Evolutionary conservation across 2,797 vertebrate genomes (phyloP), one percentile per base, ranked within the genome.

Genomic region (Epinephelus awoara): DNA sequence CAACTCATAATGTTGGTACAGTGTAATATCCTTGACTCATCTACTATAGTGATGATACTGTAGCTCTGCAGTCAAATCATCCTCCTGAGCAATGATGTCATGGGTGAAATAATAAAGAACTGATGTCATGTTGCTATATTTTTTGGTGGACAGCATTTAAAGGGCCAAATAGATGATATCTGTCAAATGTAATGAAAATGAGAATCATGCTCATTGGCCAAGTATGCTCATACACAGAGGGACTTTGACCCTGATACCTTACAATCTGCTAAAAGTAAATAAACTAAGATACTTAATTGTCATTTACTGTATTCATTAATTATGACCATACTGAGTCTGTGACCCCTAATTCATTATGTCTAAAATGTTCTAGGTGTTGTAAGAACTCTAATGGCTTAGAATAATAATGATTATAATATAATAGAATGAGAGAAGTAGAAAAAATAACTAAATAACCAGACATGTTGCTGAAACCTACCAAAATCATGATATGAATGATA

Each of bases 1-100:
- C 19, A 57, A 6, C 56, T 52, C 25, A 19, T 54, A 2, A 21
- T 68, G 59, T 17, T 46, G 42, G 21, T 21, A 25, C 18, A 3
- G 64, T 11, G 46, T 49, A 15, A 66, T 51, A 55, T 1, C 3
- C 62, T 58, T 69, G 42, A 67, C 82, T 85, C 62, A 67, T 68
- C 56, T 56, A n/a, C 40, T 69, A 64, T 25, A 56, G 59, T 27
- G 71, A 73, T 59, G 54, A 79, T 2, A 55, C 19, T 27, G 51
- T 11, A 44, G 47, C 54, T 49, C 38, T 47, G 21, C 8, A 54
- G 9, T 70, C 18, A 70, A 29, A 44, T 40, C 21, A 52, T 27
- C 62, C 18, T 56, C 64, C 14, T 13, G 2, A 34, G 14, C 55
- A 29, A 19, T 5, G 38, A 65, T 56, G 46, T 46, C 62, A 25